Base-by-base conservation (phyloP, 1,140 invertebrate genomes). In the Triops longicaudatus region DNA sequence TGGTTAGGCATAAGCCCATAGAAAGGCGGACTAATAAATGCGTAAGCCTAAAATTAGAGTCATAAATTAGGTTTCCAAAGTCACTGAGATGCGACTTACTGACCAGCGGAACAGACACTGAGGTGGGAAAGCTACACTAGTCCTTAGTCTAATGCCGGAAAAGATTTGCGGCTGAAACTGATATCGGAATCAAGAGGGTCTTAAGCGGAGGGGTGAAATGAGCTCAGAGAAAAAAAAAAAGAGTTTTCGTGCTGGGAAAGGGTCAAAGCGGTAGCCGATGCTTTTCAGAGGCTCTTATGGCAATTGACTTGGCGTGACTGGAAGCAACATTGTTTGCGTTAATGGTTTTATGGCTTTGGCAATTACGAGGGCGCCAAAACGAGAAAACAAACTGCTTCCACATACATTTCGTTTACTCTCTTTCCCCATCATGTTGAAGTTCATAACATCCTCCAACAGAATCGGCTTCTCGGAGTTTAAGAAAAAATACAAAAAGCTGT, bases 281-380 rank as follows among this genome's bases (percentile, higher is more conserved):
- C 14, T 63, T 63, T 63, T 63, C 50, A 63, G 50, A 63, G 50
- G 50, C 50, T 9, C 50, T 63, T 63, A 63, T 63, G 50, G 50
- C 50, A 63, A 63, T 63, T 63, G 50, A 63, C 50, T 63, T 63
- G 50, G 50, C 50, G 50, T 63, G 50, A 63, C 50, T 63, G 22
- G 50, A 63, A 63, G 50, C 50, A 63, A 63, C 50, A 63, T 63
- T 63, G 50, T 63, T 63, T 63, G 50, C 50, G 1, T n/a, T 63
- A 63, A 63, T 63, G 50, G 50, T 22, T 63, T 63, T 63, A 63
- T 63, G 50, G 50, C 50, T 22, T 63, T 63, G 50, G 50, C 50
- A 63, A 63, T 63, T 63, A 63, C 14, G 50, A 63, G 22, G 50
- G 50, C 50, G 50, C 50, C 50, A 63, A 63, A 63, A 63, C 14